These are phyloP conservation scores for Gallinago jamesoni DNA, from an alignment of 2,113 vertebrate genomes.

Conservation along the genomic window DNA sequence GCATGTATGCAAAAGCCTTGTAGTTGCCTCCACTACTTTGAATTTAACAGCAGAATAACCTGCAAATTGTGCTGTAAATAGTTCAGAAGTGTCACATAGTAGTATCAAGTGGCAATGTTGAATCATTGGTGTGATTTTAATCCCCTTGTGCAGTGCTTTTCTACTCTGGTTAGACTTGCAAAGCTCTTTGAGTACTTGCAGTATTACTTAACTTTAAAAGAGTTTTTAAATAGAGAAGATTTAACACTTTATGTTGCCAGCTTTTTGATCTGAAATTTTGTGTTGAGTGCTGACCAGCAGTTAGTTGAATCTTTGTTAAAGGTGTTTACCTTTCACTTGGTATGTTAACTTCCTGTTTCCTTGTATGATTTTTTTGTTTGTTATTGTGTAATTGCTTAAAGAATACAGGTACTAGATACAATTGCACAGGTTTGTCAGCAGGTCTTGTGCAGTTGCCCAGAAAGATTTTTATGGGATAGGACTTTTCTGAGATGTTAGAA, in stretches of 20 bases:
- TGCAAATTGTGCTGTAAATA: background rate
- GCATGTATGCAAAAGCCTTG: background rate
- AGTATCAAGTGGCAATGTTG: background rate
- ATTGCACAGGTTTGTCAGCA: background rate
- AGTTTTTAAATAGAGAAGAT: background rate
- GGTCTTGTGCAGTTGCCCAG: background rate
- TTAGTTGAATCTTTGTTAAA: background rate
- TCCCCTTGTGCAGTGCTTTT: background rate
- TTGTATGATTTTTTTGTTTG: background rate
- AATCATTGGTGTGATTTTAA: background rate
- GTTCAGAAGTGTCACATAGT: background rate
- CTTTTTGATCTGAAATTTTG: background rate
- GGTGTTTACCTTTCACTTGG: slow-evolving; percentile 44
- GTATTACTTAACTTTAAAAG: background rate
- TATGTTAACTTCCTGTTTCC: slow-evolving; percentile 36
- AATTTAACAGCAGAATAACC: background rate
- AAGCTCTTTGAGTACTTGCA: background rate
- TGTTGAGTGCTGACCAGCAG: background rate
- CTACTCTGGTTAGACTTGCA: background rate
- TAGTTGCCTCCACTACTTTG: background rate
- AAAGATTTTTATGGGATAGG: background rate
- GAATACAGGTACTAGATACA: background rate
- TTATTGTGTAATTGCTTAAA: background rate
- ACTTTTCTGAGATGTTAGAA: background rate
- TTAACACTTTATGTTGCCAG: background rate